These are phyloP conservation scores for Centroberyx gerrardi DNA, from an alignment of 2,797 vertebrate species.

Conservation along the genomic window DNA sequence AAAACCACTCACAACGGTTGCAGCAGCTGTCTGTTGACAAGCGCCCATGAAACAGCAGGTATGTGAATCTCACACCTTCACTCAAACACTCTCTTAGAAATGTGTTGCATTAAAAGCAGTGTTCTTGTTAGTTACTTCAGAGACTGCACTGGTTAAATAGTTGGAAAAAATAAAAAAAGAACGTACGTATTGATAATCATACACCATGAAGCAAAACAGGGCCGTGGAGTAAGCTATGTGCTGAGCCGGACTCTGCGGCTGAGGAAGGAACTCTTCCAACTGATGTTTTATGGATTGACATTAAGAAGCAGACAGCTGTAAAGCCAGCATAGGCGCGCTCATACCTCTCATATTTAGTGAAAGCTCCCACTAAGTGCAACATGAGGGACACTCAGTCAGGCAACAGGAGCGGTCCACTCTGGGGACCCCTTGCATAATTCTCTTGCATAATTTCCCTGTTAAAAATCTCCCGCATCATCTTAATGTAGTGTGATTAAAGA, in stretches of 20 bases:
- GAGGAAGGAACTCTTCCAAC: constrained; percentile 23
- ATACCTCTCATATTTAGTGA: constrained; percentile 34
- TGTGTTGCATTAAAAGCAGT: background rate
- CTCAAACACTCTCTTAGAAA: background rate
- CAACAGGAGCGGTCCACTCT: constrained; percentile 50
- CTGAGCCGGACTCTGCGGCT: background rate
- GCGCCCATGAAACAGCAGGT: constrained; percentile 5
- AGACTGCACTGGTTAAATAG: background rate
- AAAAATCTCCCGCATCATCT: constrained; percentile 62
- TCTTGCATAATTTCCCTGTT: constrained; percentile 51
- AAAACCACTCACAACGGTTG: background rate
- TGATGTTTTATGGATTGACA: constrained; percentile 63
- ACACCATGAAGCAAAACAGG: constrained; percentile 10
- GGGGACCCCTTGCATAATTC: constrained; percentile 56
- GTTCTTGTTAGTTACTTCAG: background rate
- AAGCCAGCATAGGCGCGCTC: constrained; percentile 32
- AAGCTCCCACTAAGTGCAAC: constrained; percentile 58
- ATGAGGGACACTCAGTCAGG: constrained; percentile 39
- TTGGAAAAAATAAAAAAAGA: background rate
- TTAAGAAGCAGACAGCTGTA: constrained; percentile 57
- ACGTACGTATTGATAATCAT: too few relatives aligned
- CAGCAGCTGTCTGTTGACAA: constrained; percentile 9
- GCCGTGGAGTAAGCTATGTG: background rate
- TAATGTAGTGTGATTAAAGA: constrained; percentile 72
- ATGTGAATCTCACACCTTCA: constrained; percentile 2